Base-by-base conservation (phyloP, 92 coral and sea anemone species). In the Phenganax stokvisi region DNA sequence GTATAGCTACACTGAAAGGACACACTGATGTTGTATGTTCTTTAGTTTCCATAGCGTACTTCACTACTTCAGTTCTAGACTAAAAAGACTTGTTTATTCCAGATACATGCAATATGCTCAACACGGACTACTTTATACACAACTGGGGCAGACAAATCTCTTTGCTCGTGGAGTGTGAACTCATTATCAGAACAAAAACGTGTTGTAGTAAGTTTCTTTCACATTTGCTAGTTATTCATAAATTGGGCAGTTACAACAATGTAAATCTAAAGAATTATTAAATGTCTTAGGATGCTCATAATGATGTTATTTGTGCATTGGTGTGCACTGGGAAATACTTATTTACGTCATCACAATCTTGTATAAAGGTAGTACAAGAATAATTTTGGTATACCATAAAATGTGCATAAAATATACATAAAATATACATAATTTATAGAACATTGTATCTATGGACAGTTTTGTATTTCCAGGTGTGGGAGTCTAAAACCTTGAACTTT, bases 51-150 rank as follows among this genome's bases (percentile, higher is more conserved):
- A 27, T 20, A 54, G 44, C 9, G 31, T 16, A n/a, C n/a, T 51
- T 15, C 29, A 44, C 1, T 15, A 1, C 28, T 7, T 29, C 16
- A 30, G 13, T 6, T 16, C 47, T 37, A 37, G 47, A 37, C 47
- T 37, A 5, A 37, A 37, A 7, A 15, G 8, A 30, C n/a, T 10
- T 8, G 5, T 71, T 77, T 5, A 65, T 84, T 57, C 12, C 61
- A 96, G 99, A 92, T 96, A 75, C 94, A 92, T 75, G 80, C 99
- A 7, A 92, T 96, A 86, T 92, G 97, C 78, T 88, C 89, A 51
- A 93, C 96, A 8, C 96, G 99, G 74, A 97, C 97, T 3, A 96
- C 88, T 55, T 90, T 96, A 13, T 96, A 88, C 84, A 96, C 97
- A 82, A 97, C 96, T 28, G 99, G 97, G 31, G 91, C 99, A 17